Evolutionary conservation across 2,888 invertebrate genomes (phyloP), one percentile per base, ranked within the genome.

Genomic region (Leucania comma): DNA sequence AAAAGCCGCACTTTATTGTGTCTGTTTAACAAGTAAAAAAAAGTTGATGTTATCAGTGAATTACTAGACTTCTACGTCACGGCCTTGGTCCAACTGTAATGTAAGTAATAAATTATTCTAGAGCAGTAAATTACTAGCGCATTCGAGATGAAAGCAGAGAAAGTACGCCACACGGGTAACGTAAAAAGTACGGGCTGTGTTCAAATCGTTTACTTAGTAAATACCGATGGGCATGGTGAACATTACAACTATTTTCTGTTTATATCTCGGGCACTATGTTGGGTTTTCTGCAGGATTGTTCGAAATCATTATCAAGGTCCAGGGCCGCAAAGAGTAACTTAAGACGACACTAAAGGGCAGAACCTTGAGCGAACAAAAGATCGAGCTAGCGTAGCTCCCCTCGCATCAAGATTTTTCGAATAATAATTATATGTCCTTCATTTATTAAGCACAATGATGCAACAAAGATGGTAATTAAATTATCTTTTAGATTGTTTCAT

Each of bases 131-230:
- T 90, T 91, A 89, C 82, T 54, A 79, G 80, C 78, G 61, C 62
- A 75, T 78, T 80, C 79, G 80, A 86, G 87, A 89, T 84, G 92
- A 91, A 91, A 93, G 90, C 87, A 89, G 92, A 89, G 93, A 93
- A 93, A 93, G 93, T 91, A 74, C 72, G 80, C 14, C 67, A 58
- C 58, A 66, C 67, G 71, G 65, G 60, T 35, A 74, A 80, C 72
- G 67, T 70, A 75, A 84, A 81, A 78, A 57, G 42, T 42, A 42
- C 78, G 58, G 68, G 32, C 64, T 50, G 61, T 75, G 81, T 72
- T 84, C 51, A 82, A 71, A 78, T 75, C 66, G 62, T 68, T 74
- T 71, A 81, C 68, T 74, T 69, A 38, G 12, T 42, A 61, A 71
- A 75, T 80, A 66, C 72, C 71, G 68, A 83, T 70, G 68, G 62